These are phyloP conservation scores for Oryzias melastigma DNA, from an alignment of 2,113 vertebrate species.

Conservation along the genomic window DNA sequence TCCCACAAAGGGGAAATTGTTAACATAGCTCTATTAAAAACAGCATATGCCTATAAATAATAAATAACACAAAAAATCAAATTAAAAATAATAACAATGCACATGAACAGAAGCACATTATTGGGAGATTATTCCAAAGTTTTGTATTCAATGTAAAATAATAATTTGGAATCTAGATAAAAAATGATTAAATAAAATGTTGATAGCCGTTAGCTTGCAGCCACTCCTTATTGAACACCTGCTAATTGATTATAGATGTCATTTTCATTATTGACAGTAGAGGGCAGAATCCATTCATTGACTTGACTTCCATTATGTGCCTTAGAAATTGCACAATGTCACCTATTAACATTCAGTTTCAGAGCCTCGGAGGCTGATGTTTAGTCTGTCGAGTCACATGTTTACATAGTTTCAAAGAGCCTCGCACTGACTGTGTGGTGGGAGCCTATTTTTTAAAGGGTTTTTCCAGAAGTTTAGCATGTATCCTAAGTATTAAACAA, in stretches of 20 bases:
- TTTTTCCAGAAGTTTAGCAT: slow-evolving; percentile 12
- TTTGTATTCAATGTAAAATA: background rate
- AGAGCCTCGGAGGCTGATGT: slow-evolving; percentile 13
- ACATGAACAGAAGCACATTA: background rate
- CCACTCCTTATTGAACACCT: slow-evolving; percentile 21
- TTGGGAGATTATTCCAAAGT: background rate
- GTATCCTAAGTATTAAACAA: slow-evolving; percentile 51
- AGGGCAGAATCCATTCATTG: slow-evolving; percentile 74
- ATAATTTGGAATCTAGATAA: background rate
- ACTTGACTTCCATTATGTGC: slow-evolving; percentile 53
- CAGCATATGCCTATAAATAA: no score
- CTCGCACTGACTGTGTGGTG: background rate
- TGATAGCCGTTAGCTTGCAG: slow-evolving; percentile 13
- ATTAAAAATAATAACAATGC: no score
- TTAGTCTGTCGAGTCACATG: slow-evolving; percentile 19
- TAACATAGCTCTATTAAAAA: no score
- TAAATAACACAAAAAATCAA: no score
- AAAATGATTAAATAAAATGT: background rate
- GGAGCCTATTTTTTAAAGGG: slow-evolving; percentile 5
- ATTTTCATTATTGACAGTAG: slow-evolving; percentile 72
- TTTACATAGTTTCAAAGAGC: slow-evolving; percentile 22
- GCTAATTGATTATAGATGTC: slow-evolving; percentile 74
- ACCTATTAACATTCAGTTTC: slow-evolving; percentile 49
- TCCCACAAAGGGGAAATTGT: no score
- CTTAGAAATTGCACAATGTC: slow-evolving; percentile 47